Conservation (phyloP, 2,797 vertebrate species). For the Bucorvus abyssinicus region DNA sequence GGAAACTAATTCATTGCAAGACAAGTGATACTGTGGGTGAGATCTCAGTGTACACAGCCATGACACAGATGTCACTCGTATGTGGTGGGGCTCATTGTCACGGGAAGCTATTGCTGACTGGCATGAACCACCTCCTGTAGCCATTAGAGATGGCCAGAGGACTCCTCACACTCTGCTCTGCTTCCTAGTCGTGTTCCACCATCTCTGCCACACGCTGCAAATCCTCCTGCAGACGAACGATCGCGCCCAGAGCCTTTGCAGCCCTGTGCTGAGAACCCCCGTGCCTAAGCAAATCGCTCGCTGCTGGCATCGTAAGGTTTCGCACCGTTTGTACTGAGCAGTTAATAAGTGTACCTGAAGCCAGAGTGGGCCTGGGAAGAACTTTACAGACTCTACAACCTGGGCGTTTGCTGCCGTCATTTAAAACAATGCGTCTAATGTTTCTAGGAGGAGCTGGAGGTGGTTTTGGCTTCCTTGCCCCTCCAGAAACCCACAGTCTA, state of each 20-base stretch:
- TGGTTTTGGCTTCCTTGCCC: neutral
- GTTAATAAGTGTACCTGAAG: rapidly evolving
- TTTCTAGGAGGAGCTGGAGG: neutral
- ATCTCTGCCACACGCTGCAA: neutral
- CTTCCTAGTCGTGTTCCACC: neutral
- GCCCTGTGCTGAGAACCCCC: neutral
- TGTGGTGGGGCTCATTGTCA: neutral
- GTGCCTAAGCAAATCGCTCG: neutral
- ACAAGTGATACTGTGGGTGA: neutral
- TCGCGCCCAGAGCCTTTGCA: neutral
- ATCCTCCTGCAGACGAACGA: neutral
- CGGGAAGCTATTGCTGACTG: neutral
- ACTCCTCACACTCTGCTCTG: neutral
- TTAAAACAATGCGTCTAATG: neutral
- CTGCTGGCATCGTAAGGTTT: neutral
- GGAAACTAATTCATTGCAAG: neutral
- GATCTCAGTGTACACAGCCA: neutral
- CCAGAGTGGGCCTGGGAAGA: neutral
- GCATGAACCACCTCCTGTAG: neutral
- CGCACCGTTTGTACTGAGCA: rapidly evolving
- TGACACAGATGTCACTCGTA: neutral
- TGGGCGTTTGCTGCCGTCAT: neutral
- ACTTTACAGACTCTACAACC: neutral
- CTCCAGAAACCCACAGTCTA: slow-evolving; percentile 5
- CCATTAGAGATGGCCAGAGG: neutral